Evolutionary conservation across 2,797 vertebrate species (phyloP), one percentile per base, ranked within the genome.

Genomic region (Ctenochaetus hawaiiensis): DNA sequence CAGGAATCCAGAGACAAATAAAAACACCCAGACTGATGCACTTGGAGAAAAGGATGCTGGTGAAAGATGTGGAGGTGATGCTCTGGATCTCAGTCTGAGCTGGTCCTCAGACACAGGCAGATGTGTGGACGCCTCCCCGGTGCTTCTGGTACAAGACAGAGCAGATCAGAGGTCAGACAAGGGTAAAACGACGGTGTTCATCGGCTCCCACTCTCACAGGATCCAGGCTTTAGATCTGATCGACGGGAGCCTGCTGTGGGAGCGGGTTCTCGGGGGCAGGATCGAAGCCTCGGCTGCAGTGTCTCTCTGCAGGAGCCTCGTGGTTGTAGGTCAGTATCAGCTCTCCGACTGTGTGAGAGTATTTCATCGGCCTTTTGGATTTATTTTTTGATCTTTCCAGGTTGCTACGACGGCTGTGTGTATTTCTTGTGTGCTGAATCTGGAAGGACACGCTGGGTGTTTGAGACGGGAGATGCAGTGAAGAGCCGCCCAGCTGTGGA

Each of bases 91-190:
- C 6, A 8, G 44, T 0, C 0, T 96, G 84, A 93, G 93, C 66
- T 99, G 98, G 98, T 96, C 88, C 56, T 97, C 97, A 14, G 96
- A 99, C 85, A 97, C 97, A 0, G 95, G 96, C 73, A 96, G 96
- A 78, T 99, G 98, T 81, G 97, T 99, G 61, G 98, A 99, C 22
- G 97, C 98, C 5, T 99, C 98, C 0, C 97, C 98, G 0, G 91
- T 97, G 59, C 60, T 99, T 63, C 16, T 98, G 12, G 34, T 96
- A 52, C 74, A n/a, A 11, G 66, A 68, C 45, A 0, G 39, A 16
- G 8, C 16, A 2, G 89, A 83, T 2, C 52, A 47, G 45, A 13
- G 39, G 0, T 61, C 93, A 1, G 58, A 34, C 1, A 51, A 1
- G 22, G 2, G 14, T 41, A 26, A 37, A 71, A 74, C 93, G 0